Conservation (phyloP, 2,888 invertebrate genomes). For the Molorchus minor region DNA sequence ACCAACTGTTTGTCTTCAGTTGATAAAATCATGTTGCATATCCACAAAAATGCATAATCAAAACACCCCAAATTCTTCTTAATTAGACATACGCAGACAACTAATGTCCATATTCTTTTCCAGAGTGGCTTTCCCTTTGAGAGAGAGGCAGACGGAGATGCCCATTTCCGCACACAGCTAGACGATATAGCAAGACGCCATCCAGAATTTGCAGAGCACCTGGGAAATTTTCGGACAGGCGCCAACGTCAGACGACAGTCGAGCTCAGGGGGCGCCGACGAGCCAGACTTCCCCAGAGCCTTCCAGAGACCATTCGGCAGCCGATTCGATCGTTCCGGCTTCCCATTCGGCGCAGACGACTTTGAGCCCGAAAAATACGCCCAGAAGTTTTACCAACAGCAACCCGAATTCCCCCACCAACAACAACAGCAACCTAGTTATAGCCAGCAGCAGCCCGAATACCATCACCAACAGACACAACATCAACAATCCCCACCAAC, state of each 20-base stretch:
- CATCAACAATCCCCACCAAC: conserved; percentile 52
- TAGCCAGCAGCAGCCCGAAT: conserved; percentile 64
- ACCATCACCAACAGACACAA: conserved; percentile 30
- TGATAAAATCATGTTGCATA: no score
- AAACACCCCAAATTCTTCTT: no score
- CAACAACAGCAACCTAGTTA: conserved; percentile 46
- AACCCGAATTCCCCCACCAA: conserved; percentile 16
- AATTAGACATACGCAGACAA: no score
- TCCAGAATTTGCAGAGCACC: conserved; percentile 78
- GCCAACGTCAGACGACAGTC: conserved; percentile 54
- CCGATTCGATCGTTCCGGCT: conserved; percentile 57
- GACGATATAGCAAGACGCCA: conserved; percentile 77
- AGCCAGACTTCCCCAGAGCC: conserved; percentile 61
- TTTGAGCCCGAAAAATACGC: conserved; percentile 29
- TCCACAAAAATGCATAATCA: no score
- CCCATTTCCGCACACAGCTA: conserved; percentile 67
- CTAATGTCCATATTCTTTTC: no score
- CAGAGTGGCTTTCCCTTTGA: conserved; percentile 77
- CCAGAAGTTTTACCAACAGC: conserved; percentile 31
- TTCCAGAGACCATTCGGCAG: conserved; percentile 57
- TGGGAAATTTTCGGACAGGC: conserved; percentile 60
- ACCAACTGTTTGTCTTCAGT: no score
- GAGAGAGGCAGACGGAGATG: conserved; percentile 63
- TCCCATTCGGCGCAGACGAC: conserved; percentile 54
- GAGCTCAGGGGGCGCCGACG: conserved; percentile 58